phyloP scores from a whole-genome alignment of 2,797 vertebrate genomes.

The Chelonia mydas region DNA sequence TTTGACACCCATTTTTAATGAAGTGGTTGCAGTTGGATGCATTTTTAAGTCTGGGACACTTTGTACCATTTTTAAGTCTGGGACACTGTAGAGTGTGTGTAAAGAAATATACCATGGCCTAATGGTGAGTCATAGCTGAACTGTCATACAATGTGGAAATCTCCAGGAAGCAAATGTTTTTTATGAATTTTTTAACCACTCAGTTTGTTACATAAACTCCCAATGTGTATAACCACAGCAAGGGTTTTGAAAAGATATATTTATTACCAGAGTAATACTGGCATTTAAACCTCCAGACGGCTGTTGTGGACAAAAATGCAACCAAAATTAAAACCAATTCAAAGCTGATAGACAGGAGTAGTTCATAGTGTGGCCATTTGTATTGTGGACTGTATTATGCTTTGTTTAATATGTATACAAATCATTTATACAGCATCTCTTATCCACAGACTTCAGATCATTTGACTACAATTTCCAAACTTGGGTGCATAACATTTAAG shows the following conservation, averaged over 20 bases:
- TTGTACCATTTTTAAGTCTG: neutral
- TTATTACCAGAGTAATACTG: conserved; percentile 68
- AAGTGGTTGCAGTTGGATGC: neutral
- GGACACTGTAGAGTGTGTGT: neutral
- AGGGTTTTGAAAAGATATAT: conserved; percentile 56
- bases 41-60: neutral
- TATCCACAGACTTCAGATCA: neutral
- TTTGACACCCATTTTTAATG: conserved; percentile 33
- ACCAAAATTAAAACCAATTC: conserved; percentile 44
- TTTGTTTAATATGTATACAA: neutral
- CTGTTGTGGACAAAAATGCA: conserved; percentile 60
- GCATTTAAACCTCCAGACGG: conserved; percentile 68
- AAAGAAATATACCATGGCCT: neutral
- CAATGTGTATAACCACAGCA: conserved; percentile 19
- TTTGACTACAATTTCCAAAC: conserved; percentile 18
- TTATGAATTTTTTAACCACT: conserved; percentile 41
- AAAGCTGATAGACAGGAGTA: conserved; percentile 37
- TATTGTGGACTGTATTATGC: neutral
- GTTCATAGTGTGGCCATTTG: neutral
- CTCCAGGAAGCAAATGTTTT: conserved; percentile 59
- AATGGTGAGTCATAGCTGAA: conserved; percentile 60
- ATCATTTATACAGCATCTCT: neutral
- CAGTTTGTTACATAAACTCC: conserved; percentile 63
- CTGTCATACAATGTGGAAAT: conserved; percentile 41
- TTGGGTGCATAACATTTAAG: neutral